Conservation (phyloP, 53 echinoderm and acorn worm genomes). For the Holothuria leucospilota region DNA sequence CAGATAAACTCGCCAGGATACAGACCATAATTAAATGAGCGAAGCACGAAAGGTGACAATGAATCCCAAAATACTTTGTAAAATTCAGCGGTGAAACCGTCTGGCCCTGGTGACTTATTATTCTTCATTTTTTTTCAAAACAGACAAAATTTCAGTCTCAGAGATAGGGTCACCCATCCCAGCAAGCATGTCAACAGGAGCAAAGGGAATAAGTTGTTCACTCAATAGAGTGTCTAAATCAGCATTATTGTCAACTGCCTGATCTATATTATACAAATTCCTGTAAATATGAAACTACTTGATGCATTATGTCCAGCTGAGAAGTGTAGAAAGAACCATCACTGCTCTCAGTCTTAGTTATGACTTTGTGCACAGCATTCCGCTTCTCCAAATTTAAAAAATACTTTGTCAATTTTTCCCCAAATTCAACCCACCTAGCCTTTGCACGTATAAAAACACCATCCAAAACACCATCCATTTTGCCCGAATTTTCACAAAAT, state of each 20-base stretch:
- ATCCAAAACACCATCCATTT: too few species aligned
- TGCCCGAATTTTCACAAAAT: too few species aligned
- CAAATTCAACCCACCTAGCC: slow-evolving; percentile 31
- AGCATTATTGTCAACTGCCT: too few species aligned
- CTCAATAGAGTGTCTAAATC: neutral
- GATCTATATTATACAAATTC: slow-evolving; percentile 1
- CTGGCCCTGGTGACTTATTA: slow-evolving; percentile 53
- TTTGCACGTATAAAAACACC: slow-evolving; percentile 31
- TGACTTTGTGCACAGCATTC: neutral
- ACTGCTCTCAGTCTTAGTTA: neutral
- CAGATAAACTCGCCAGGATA: slow-evolving; percentile 42
- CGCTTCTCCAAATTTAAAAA: too few species aligned
- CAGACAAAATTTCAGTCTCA: neutral
- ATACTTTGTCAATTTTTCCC: too few species aligned
- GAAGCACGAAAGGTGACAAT: slow-evolving; percentile 22
- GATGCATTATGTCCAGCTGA: neutral
- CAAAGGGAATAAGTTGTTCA: neutral
- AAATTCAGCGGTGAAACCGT: too few species aligned
- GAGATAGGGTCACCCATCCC: neutral
- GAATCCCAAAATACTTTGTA: slow-evolving; percentile 43
- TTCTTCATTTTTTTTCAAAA: slow-evolving; percentile 31
- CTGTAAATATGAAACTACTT: neutral
- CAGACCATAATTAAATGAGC: slow-evolving; percentile 43
- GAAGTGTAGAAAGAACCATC: neutral
- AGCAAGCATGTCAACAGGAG: neutral